Percentiles rank a stretch among this genome's conserved stretches.
phyloP scores from a whole-genome alignment of 2,888 invertebrate genomes.

The Drosophila kanekoi region DNA sequence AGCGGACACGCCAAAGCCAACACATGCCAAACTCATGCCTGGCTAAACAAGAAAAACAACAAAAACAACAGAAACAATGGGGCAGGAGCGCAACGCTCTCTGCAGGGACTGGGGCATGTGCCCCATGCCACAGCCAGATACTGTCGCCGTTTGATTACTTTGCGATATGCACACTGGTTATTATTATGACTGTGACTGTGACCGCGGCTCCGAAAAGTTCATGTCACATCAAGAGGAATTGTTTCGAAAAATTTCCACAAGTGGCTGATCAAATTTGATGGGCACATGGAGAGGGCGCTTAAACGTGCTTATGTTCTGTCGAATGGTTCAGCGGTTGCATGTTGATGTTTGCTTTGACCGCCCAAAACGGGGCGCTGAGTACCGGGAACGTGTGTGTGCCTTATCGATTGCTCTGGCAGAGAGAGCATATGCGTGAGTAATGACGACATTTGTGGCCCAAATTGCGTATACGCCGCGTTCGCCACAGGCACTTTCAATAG shows the following conservation, averaged over 20 bases:
- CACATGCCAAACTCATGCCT: conserved; percentile 51
- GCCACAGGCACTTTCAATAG: conserved; percentile 41
- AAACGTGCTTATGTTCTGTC: conserved; percentile 17
- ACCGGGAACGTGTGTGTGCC: conserved; percentile 35
- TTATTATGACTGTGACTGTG: conserved; percentile 39
- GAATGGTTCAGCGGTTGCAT: conserved; percentile 28
- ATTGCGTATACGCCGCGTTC: conserved; percentile 64
- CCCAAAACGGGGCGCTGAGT: neutral
- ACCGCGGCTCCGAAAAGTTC: conserved; percentile 18
- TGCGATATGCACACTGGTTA: conserved; percentile 53
- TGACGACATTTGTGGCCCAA: conserved; percentile 53
- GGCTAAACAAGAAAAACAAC: conserved; percentile 27
- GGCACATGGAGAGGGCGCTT: conserved; percentile 41
- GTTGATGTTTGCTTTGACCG: conserved; percentile 51
- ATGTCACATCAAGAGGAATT: conserved; percentile 56
- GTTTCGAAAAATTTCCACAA: conserved; percentile 71
- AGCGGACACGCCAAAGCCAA: conserved; percentile 65
- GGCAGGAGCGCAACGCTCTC: conserved; percentile 13
- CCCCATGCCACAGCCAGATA: conserved; percentile 21
- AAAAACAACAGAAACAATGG: conserved; percentile 24
- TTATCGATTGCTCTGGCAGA: conserved; percentile 62
- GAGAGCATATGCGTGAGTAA: conserved; percentile 40
- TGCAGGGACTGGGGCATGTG: conserved; percentile 2
- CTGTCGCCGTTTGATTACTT: conserved; percentile 63
- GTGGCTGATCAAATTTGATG: conserved; percentile 77